Base-by-base conservation (phyloP, 2,888 invertebrate species). In the Caenorhabditis sp. region DNA sequence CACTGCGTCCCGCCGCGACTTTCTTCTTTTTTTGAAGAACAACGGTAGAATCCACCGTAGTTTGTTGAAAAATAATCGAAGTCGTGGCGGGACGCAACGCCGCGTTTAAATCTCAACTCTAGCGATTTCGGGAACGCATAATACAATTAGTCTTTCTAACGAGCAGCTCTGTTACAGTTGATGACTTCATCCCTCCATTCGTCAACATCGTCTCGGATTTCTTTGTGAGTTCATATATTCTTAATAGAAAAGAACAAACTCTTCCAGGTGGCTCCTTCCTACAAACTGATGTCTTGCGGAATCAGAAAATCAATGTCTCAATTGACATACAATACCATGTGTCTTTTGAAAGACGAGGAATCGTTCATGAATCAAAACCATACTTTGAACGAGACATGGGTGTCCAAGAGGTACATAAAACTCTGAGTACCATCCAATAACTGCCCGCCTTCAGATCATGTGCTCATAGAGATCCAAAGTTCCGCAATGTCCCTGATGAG, bases 181-280 rank as follows among this genome's bases (percentile, higher is more conserved):
- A 78, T 22, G 69, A 69, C 40, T 78, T 78, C 69, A 78, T 78
- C n/a, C 70, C 69, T 1, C 78, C 78, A 0, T 78, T 70, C 24
- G 70, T 78, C 50, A 78, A 78, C 18, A 70, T 78, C 40, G 78
- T 70, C 13, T 69, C 78, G 4, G 78, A 78, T 32, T 65, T 44
- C 18, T 76, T 67, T 28, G 76, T 74, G 26, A 74, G 74, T 60
- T 51, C 4, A 1, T 32, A 32, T 9, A 6, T 32, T 32, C 32
- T 32, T 47, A 11, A 13, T 53, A 26, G 8, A 35, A n/a, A 5
- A 26, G 15, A 32, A 20, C 8, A 32, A 37, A 35, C 11, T 24
- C 35, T 15, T 55, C 50, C 56, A 74, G 74, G 65, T 76, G 0
- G 67, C 76, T n/a, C 20, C 67, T 1, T 18, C 40, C n/a, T 67